Percentiles rank a stretch among this genome's conserved stretches.
Evolutionary conservation across 2,113 vertebrate species (phyloP).

Genomic region (Ancistrus triradiatus): DNA sequence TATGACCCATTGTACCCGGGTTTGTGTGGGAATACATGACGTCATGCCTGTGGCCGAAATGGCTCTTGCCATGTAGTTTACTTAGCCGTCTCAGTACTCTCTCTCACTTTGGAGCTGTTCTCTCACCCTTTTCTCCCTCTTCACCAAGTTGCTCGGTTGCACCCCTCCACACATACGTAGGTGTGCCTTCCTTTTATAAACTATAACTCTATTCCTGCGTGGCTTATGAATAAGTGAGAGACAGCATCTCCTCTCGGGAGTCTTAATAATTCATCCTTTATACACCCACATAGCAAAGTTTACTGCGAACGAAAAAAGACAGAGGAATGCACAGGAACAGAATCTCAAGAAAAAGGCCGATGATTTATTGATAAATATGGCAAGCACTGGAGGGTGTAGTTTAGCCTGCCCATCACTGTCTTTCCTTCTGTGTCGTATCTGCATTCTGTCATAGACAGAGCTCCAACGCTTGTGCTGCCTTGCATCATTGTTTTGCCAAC

Average conservation of each 20-base stretch:
- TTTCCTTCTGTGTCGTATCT: constrained; percentile 38
- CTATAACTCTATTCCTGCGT: constrained; percentile 74
- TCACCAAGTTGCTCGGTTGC: constrained; percentile 54
- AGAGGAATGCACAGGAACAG: constrained; percentile 48
- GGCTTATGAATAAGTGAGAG: constrained; percentile 80
- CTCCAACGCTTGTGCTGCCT: constrained; percentile 11
- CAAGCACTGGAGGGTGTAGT: constrained; percentile 62
- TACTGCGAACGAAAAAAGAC: constrained; percentile 66
- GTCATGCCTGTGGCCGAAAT: too few species aligned
- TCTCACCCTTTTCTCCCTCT: constrained; percentile 24
- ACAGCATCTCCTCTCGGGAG: constrained; percentile 68
- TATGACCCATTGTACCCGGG: too few species aligned
- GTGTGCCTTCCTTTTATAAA: constrained; percentile 65
- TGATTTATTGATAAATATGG: constrained; percentile 79
- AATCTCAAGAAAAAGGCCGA: constrained; percentile 49
- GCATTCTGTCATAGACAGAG: constrained; percentile 23
- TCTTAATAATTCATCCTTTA: constrained; percentile 75
- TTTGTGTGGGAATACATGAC: too few species aligned
- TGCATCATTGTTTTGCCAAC: constrained; percentile 13
- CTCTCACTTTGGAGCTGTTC: too few species aligned
- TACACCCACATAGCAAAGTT: constrained; percentile 66
- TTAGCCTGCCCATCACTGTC: constrained; percentile 27
- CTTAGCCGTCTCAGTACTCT: too few species aligned
- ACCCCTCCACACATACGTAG: constrained; percentile 46
- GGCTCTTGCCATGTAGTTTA: too few species aligned